Evolutionary conservation across 2,113 vertebrate species (phyloP), one percentile per base, ranked within the genome.

Genomic region (Halcyon malimbica): DNA sequence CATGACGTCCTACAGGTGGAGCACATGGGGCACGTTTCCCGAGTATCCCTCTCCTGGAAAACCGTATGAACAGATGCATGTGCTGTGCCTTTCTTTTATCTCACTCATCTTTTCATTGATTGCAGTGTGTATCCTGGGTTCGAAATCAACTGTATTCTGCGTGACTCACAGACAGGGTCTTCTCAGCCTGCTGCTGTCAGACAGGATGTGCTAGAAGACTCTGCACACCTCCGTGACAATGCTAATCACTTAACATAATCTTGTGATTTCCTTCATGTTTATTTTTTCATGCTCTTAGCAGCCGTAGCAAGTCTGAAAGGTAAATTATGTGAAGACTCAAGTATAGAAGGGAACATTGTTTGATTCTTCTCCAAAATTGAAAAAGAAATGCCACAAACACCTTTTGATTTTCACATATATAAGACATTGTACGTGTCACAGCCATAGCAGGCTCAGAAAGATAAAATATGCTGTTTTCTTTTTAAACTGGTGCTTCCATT

Each of bases 51-150:
- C 11, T 31, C 85, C 71, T 81, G 83, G 21, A 39, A 29, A 73
- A 16, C 35, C 3, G 0, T 11, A 6, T 1, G 29, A 41, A 6
- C 7, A 2, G 2, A 1, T 0, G 10, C 23, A 14, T 4, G 4
- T 24, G 5, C 56, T 20, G 20, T 44, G 46, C 85, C 11, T 8
- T 41, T 54, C 0, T 17, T 48, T 48, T 16, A 16, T 44, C 64
- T 74, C 50, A 0, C 39, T 37, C 54, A 5, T 3, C 70, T 59
- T 29, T 46, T 41, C 13, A 4, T 9, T n/a, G 44, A 29, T 14
- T 16, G 1, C 26, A 37, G 26, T 5, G 3, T 14, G 44, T 10
- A 9, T 46, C 67, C 64, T 20, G 1, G 1, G 20, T 54, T 70
- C 46, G 7, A 16, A 16, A 5, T 15, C 64, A 54, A 4, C 35